Conservation (phyloP, 2,888 invertebrate species). For the Eumerus sabulonum region DNA sequence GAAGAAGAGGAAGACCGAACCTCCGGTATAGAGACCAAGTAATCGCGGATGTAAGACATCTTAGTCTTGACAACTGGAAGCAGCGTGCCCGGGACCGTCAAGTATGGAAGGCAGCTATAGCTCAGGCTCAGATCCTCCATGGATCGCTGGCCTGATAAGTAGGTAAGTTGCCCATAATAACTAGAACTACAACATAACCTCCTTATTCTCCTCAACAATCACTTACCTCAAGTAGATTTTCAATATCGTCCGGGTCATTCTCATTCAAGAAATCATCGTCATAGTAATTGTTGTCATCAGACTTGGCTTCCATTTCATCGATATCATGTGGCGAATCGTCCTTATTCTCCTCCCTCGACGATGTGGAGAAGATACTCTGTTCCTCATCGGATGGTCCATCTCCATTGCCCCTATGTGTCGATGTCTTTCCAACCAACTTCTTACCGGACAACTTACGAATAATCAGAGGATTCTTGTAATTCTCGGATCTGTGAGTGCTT, state of each 20-base stretch:
- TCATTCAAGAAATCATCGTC: slow-evolving; percentile 68
- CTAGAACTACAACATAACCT: too few species aligned
- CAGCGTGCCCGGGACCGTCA: too few species aligned
- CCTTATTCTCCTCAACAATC: too few species aligned
- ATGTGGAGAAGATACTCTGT: slow-evolving; percentile 16
- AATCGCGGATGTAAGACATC: too few species aligned
- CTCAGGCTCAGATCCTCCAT: too few species aligned
- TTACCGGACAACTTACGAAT: slow-evolving; percentile 37
- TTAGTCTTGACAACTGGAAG: too few species aligned
- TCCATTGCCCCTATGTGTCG: slow-evolving; percentile 70
- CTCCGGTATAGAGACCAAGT: too few species aligned
- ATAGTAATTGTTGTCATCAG: slow-evolving; percentile 45
- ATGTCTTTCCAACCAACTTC: slow-evolving; percentile 35
- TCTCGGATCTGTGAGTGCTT: slow-evolving; percentile 40
- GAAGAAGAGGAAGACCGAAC: too few species aligned
- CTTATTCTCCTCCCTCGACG: slow-evolving; percentile 1
- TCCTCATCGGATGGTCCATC: slow-evolving; percentile 59
- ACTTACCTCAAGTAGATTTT: slow-evolving; percentile 37
- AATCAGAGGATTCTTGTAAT: slow-evolving; percentile 11
- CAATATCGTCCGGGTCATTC: slow-evolving; percentile 42
- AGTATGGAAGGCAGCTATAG: too few species aligned
- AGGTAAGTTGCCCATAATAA: too few species aligned
- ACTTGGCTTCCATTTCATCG: slow-evolving; percentile 32
- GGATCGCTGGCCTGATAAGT: too few species aligned
- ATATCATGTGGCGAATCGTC: slow-evolving; percentile 23